Evolutionary conservation across 2,113 vertebrate genomes (phyloP), one percentile per base, ranked within the genome.

Genomic region (Podarcis raffonei): DNA sequence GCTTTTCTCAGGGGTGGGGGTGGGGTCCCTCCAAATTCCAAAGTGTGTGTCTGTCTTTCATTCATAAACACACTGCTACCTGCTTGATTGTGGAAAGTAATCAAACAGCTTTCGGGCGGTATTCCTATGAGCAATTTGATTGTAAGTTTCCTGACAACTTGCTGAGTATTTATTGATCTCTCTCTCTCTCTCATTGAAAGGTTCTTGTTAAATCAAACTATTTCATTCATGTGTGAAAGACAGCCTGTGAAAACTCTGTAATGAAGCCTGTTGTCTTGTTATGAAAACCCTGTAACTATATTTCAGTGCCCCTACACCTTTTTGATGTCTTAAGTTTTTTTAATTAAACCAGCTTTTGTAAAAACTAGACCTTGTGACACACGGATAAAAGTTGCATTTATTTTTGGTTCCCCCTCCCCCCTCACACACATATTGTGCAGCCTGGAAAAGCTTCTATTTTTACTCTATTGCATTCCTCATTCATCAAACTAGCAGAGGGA

Each of bases 141-240:
- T 90, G 20, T 86, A 92, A 81, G 82, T 94, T 92, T 93, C 90
- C 57, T 90, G 92, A 93, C 90, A 90, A 86, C 88, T 75, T 89
- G 90, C 91, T 94, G 93, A 92, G 89, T 81, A 66, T 13, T 27
- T 95, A 95, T 94, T 92, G 93, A 94, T 95, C 95, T 93, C 92
- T 53, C 2, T 48, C 8, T 48, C 77, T 66, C 82, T 86, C 79
- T 91, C 84, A 90, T 93, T 92, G 94, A 76, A 94, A 95, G 95
- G 89, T 94, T 90, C 92, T 90, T 88, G 88, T 86, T 88, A 95
- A 95, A 94, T 93, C 90, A 91, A 93, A 90, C 89, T 91, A 72
- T 93, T 94, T 91, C 76, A 48, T 93, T 91, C 86, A 85, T 83
- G 48, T 72, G 83, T 92, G 90, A 81, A 53, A 53, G 35, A 59